phyloP scores from a whole-genome alignment of 2,888 invertebrate genomes.

The Eudemis profundana region DNA sequence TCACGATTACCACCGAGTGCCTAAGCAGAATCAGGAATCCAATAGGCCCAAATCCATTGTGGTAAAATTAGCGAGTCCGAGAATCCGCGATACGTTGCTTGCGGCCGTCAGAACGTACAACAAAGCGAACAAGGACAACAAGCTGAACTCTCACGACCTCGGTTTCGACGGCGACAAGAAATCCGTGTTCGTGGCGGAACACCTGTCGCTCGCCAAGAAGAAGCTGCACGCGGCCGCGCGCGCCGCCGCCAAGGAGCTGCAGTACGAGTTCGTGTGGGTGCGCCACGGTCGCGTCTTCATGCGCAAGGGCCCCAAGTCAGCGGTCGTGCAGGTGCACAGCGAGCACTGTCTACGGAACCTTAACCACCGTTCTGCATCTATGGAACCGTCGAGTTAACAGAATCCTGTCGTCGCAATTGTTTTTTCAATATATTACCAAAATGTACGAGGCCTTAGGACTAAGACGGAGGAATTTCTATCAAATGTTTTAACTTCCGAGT shows the following conservation, averaged over 20 bases:
- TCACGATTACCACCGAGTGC: too few relatives aligned
- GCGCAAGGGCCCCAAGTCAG: not conserved
- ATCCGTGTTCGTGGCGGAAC: conserved; percentile 24
- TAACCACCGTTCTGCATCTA: too few relatives aligned
- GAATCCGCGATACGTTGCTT: conserved; percentile 14
- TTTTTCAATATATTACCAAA: too few relatives aligned
- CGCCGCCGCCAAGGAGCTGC: conserved; percentile 4
- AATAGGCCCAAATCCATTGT: conserved; percentile 8
- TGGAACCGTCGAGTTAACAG: too few relatives aligned
- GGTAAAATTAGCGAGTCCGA: conserved; percentile 3
- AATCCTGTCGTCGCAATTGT: too few relatives aligned
- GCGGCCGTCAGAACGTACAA: conserved; percentile 20
- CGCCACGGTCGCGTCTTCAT: conserved; percentile 17
- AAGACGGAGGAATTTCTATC: too few relatives aligned
- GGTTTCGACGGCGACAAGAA: conserved; percentile 9
- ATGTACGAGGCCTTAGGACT: too few relatives aligned
- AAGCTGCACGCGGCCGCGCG: conserved; percentile 27
- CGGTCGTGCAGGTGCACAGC: not conserved
- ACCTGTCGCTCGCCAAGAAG: conserved; percentile 25
- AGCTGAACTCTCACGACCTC: conserved; percentile 18
- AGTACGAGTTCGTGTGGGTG: conserved; percentile 22
- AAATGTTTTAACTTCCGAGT: too few relatives aligned
- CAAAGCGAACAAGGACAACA: conserved; percentile 12
- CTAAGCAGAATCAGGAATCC: too few relatives aligned
- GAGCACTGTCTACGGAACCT: not conserved